Evolutionary conservation across 2,113 vertebrate genomes (phyloP).

Genomic region (Acanthisitta chloris): DNA sequence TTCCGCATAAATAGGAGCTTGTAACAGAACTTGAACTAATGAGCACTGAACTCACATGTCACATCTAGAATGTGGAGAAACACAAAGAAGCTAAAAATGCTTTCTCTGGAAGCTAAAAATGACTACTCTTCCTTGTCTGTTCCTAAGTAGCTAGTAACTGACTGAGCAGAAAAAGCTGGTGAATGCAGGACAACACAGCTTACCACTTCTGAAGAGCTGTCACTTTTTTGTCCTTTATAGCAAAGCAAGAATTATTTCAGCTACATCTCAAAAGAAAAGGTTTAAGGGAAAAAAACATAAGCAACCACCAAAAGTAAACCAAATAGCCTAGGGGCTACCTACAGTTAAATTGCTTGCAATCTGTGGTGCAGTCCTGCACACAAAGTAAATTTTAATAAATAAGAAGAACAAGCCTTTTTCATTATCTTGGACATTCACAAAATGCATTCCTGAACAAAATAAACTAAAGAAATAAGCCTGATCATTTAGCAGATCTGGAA

Average conservation of each 20-base stretch:
- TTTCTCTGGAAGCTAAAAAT: constrained; percentile 30
- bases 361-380: background rate
- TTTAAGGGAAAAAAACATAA: background rate
- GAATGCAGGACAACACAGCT: background rate
- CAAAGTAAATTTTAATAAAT: constrained; percentile 34
- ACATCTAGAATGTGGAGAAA: background rate
- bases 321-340: background rate
- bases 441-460: constrained; percentile 43
- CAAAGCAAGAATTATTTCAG: constrained; percentile 47
- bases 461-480: constrained; percentile 42
- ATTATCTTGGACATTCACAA: background rate
- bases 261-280: constrained; percentile 27
- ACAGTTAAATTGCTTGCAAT: constrained; percentile 36
- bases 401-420: background rate
- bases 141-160: constrained; percentile 22
- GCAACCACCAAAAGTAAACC: background rate
- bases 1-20: background rate
- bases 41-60: background rate
- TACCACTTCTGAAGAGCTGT: background rate
- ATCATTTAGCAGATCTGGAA: background rate
- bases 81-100: constrained; percentile 6
- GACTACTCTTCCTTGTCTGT: background rate
- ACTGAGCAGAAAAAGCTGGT: background rate
- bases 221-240: background rate
- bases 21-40: constrained; percentile 16